Conservation (phyloP, 2,797 vertebrate species). For the Oreochromis mossambicus region DNA sequence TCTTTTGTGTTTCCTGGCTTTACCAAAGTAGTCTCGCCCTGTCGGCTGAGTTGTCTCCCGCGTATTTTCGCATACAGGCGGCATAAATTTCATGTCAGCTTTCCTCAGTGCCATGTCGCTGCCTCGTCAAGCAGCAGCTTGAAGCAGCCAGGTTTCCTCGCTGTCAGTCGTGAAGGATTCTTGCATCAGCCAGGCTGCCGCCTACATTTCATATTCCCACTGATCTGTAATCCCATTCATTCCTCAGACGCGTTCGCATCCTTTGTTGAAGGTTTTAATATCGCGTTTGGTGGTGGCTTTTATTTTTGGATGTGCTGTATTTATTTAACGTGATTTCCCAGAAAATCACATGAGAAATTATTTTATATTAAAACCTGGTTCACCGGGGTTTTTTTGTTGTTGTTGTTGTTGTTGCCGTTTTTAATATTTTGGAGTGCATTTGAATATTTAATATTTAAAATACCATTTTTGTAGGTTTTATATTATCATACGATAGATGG, state of each 20-base stretch:
- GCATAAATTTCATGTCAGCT: conserved; percentile 43
- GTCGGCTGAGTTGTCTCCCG: not conserved
- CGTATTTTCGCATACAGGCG: conserved; percentile 14
- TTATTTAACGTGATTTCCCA: not conserved
- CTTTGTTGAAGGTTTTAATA: conserved; percentile 9
- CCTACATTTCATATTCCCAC: conserved; percentile 40
- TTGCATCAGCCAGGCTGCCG: conserved; percentile 47
- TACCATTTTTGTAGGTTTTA: not conserved
- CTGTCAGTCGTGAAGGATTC: conserved; percentile 40
- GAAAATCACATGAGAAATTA: not conserved
- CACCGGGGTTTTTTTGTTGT: no score
- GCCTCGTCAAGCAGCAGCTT: conserved; percentile 38
- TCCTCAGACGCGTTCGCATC: not conserved
- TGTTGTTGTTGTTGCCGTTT: not conserved
- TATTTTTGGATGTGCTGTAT: conserved; percentile 6
- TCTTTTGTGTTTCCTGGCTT: conserved; percentile 4
- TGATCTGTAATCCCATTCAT: conserved; percentile 42
- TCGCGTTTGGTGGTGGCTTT: not conserved
- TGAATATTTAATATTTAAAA: not conserved
- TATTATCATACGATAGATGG: not conserved
- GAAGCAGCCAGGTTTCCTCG: conserved; percentile 25
- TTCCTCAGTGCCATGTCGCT: conserved; percentile 20
- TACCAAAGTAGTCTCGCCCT: not conserved
- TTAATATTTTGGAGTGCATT: not conserved
- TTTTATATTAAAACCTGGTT: not conserved